Evolutionary conservation across 2,797 vertebrate genomes (phyloP).

Genomic region (Chaetophractus vellerosus): DNA sequence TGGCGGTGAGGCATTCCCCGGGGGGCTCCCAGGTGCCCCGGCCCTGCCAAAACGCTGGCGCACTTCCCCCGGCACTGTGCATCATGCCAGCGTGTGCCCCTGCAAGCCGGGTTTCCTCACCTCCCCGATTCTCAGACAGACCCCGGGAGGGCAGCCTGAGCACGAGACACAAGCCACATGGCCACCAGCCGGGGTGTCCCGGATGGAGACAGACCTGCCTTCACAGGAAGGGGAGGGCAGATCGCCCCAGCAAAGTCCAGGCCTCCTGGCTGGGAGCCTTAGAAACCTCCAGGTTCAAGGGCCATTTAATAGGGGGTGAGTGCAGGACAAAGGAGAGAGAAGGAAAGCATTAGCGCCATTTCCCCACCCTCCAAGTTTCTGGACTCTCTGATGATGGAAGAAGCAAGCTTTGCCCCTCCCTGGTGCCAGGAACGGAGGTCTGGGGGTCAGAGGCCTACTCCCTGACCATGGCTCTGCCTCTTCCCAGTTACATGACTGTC

Average conservation of each 20-base stretch:
- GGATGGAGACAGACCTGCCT: not conserved
- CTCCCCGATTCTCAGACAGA: slow-evolving; percentile 25
- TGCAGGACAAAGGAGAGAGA: not conserved
- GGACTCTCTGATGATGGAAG: not conserved
- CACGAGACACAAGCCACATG: not conserved
- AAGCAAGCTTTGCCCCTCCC: not conserved
- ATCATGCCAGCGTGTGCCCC: not conserved
- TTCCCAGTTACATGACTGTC: not conserved
- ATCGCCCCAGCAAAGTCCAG: not conserved
- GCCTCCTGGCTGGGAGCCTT: not conserved
- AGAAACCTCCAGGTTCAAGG: not conserved
- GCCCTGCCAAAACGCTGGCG: not conserved
- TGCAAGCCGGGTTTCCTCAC: not conserved
- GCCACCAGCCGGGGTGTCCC: no score
- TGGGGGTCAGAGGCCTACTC: not conserved
- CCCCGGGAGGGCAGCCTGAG: not conserved
- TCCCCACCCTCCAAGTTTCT: not conserved
- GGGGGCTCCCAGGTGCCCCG: not conserved
- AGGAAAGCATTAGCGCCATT: not conserved
- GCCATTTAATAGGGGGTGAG: not conserved
- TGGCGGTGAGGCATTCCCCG: not conserved
- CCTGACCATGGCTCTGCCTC: not conserved
- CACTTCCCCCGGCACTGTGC: not conserved
- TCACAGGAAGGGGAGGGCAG: not conserved
- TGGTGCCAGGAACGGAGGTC: not conserved